Evolutionary conservation across 2,888 invertebrate genomes (phyloP).

Genomic region (Agonopterix alstromeriana): DNA sequence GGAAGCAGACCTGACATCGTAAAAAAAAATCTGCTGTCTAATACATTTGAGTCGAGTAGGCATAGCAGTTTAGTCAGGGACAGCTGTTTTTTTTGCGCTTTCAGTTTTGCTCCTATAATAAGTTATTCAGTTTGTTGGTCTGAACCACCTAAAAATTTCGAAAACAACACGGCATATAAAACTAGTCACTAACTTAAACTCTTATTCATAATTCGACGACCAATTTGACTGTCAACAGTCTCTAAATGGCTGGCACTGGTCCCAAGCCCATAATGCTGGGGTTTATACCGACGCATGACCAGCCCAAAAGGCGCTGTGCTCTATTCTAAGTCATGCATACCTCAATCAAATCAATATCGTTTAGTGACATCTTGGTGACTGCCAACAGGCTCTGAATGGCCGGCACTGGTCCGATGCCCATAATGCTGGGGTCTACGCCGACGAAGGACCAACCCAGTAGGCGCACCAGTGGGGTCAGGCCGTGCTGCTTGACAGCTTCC

Average conservation of each 20-base stretch:
- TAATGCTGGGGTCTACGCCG: conserved; percentile 95
- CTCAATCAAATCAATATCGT: conserved; percentile 94
- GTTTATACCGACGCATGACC: conserved; percentile 79
- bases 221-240: conserved; percentile 70
- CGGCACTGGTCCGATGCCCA: conserved; percentile 97
- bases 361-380: conserved; percentile 83
- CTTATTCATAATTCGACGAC: too few relatives aligned
- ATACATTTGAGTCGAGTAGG: too few relatives aligned
- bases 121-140: too few relatives aligned
- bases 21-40: too few relatives aligned
- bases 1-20: too few relatives aligned
- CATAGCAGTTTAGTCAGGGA: too few relatives aligned
- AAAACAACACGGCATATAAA: too few relatives aligned
- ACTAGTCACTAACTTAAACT: too few relatives aligned
- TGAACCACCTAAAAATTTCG: too few relatives aligned
- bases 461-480: conserved; percentile 90
- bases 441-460: conserved; percentile 91
- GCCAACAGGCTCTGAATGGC: conserved; percentile 92
- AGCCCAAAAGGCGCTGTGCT: too few relatives aligned
- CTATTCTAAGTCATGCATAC: conserved; percentile 48
- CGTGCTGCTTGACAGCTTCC: conserved; percentile 82
- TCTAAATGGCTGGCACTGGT: conserved; percentile 94
- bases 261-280: conserved; percentile 98
- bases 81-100: too few relatives aligned
- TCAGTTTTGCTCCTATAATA: too few relatives aligned